Evolutionary conservation across 1,140 invertebrate species (phyloP).

Genomic region (Drosophila watanabei): DNA sequence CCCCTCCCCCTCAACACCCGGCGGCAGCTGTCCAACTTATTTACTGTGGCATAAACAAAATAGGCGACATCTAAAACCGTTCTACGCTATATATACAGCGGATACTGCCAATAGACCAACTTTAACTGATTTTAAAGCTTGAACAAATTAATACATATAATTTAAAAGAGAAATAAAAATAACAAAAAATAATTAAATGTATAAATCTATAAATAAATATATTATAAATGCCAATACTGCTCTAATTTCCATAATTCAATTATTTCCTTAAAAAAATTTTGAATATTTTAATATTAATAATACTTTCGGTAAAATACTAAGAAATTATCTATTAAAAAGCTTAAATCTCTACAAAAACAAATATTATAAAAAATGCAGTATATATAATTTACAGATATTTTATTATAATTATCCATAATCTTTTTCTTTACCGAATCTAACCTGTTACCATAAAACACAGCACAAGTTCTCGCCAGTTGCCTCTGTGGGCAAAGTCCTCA

Average conservation of each 20-base stretch:
- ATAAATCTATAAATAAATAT: too few species aligned
- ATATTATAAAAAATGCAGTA: background rate
- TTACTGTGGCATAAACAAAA: conserved; percentile 31
- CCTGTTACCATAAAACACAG: background rate
- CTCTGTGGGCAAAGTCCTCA: conserved; percentile 3
- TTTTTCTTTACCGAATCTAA: background rate
- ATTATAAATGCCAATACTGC: too few species aligned
- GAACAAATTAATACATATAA: background rate
- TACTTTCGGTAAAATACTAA: background rate
- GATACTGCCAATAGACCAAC: background rate
- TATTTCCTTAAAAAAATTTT: too few species aligned
- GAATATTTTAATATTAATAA: background rate
- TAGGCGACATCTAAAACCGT: conserved; percentile 17
- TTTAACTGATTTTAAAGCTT: too few species aligned
- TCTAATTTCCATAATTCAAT: too few species aligned
- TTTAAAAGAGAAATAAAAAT: background rate
- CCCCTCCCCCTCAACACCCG: background rate
- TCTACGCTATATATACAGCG: background rate
- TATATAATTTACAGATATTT: background rate
- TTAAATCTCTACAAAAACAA: background rate
- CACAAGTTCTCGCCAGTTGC: background rate
- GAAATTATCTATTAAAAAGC: background rate
- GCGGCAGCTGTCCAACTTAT: background rate
- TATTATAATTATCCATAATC: background rate
- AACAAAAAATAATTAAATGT: background rate